A percentile compares a stretch with the other conserved stretches of the same genome.
Conservation (phyloP, 2,888 invertebrate genomes). For the Micoletzkya japonica region DNA sequence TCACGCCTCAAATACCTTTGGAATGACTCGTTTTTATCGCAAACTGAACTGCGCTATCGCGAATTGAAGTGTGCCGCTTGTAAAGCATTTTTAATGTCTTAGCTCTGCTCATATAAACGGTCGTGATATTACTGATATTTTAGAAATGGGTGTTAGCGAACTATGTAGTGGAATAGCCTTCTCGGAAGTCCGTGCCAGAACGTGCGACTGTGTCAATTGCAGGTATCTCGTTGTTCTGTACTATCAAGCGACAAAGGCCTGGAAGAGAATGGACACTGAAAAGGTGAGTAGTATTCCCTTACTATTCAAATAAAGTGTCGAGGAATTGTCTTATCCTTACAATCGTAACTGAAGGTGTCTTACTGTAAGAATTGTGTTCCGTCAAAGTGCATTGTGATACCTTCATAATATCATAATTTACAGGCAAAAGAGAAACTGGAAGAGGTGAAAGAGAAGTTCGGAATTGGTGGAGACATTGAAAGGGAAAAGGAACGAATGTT, state of each 20-base stretch:
- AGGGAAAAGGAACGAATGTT: slow-evolving; percentile 59
- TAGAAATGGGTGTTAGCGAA: too few relatives aligned
- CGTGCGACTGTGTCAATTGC: too few relatives aligned
- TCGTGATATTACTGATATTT: too few relatives aligned
- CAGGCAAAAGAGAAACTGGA: slow-evolving; percentile 68
- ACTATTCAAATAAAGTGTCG: background rate
- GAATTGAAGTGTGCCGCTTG: too few relatives aligned
- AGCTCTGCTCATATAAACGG: too few relatives aligned
- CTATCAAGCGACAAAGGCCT: slow-evolving; percentile 76
- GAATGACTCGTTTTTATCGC: too few relatives aligned
- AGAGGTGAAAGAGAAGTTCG: slow-evolving; percentile 68
- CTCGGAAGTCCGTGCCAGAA: background rate
- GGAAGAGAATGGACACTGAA: slow-evolving; percentile 67
- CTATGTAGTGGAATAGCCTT: background rate
- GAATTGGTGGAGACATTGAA: slow-evolving; percentile 64
- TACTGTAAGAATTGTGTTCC: too few relatives aligned
- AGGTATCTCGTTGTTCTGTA: slow-evolving; percentile 97
- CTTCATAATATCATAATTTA: slow-evolving; percentile 8
- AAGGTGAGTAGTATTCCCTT: slow-evolving; percentile 55
- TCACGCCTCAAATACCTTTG: too few relatives aligned
- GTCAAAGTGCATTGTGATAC: background rate
- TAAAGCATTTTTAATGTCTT: too few relatives aligned
- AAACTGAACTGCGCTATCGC: too few relatives aligned
- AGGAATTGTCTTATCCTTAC: background rate
- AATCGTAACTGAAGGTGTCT: too few relatives aligned